Percentiles rank a stretch among this genome's conserved stretches.
Evolutionary conservation across 2,113 vertebrate species (phyloP).

Genomic region (Clarias batrachus): DNA sequence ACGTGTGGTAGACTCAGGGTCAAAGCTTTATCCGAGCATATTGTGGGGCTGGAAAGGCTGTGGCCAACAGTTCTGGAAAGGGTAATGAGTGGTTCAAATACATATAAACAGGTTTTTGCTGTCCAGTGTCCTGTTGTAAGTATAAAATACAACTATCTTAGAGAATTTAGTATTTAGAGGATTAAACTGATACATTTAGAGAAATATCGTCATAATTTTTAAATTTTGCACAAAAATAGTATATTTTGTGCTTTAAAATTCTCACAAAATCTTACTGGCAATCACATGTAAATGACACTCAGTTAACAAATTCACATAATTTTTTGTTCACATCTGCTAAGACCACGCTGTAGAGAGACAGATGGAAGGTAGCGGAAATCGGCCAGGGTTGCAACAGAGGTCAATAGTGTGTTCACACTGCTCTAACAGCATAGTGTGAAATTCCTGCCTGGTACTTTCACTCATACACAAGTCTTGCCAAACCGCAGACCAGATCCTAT

Average conservation of each 20-base stretch:
- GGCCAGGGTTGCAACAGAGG: conserved; percentile 66
- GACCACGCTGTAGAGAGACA: not conserved
- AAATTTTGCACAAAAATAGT: not conserved
- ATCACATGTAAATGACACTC: not conserved
- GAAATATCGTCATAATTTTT: not conserved
- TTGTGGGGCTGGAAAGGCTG: not conserved
- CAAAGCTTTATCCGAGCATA: not conserved
- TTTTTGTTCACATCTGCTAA: conserved; percentile 3
- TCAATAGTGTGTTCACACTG: conserved; percentile 69
- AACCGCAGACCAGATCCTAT: conserved; percentile 27
- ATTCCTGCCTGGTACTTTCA: conserved; percentile 66
- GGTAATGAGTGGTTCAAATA: not conserved
- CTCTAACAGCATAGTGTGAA: conserved; percentile 70
- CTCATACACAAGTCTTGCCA: conserved; percentile 51
- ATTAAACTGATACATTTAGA: not conserved
- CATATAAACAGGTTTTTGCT: not conserved
- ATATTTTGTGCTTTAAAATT: not conserved
- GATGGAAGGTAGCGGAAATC: conserved; percentile 50
- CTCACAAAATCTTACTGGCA: not conserved
- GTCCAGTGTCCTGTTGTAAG: not conserved
- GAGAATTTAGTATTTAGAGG: too few relatives aligned
- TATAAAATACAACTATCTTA: not conserved
- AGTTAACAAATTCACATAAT: not conserved
- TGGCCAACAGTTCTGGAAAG: not conserved
- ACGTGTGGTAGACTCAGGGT: not conserved